phyloP scores from a whole-genome alignment of 2,113 vertebrate species.

The Ptilorrhoa leucosticta region DNA sequence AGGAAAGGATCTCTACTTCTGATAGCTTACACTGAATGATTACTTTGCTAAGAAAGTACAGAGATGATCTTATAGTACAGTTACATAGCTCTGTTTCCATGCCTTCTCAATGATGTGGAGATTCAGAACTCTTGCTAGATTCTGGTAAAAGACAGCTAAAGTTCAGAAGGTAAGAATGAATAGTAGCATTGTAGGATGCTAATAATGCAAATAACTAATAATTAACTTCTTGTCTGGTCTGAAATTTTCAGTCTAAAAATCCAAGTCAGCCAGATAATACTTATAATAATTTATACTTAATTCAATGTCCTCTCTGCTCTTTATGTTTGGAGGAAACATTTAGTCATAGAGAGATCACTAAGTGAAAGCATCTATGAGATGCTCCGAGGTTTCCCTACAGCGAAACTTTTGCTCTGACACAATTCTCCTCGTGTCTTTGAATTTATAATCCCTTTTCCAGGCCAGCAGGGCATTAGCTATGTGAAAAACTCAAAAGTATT shows the following conservation, averaged over 20 bases:
- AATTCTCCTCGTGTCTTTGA: not conserved
- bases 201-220: not conserved
- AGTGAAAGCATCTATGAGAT: not conserved
- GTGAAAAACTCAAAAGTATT: not conserved
- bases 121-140: not conserved
- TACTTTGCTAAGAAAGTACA: constrained; percentile 25
- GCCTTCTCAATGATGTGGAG: not conserved
- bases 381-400: not conserved
- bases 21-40: not conserved
- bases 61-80: not conserved
- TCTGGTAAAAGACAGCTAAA: not conserved
- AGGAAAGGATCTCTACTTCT: constrained; percentile 5
- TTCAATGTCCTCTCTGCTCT: not conserved
- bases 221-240: not conserved
- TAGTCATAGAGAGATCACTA: not conserved
- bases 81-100: not conserved
- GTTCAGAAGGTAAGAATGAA: not conserved
- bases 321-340: not conserved
- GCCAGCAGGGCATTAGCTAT: not conserved
- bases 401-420: not conserved
- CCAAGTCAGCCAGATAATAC: not conserved
- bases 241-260: not conserved
- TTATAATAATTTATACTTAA: not conserved
- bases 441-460: not conserved
- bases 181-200: not conserved